These are phyloP conservation scores for Xiphorhynchus elegans DNA, from an alignment of 2,113 vertebrate species.

Conservation along the genomic window DNA sequence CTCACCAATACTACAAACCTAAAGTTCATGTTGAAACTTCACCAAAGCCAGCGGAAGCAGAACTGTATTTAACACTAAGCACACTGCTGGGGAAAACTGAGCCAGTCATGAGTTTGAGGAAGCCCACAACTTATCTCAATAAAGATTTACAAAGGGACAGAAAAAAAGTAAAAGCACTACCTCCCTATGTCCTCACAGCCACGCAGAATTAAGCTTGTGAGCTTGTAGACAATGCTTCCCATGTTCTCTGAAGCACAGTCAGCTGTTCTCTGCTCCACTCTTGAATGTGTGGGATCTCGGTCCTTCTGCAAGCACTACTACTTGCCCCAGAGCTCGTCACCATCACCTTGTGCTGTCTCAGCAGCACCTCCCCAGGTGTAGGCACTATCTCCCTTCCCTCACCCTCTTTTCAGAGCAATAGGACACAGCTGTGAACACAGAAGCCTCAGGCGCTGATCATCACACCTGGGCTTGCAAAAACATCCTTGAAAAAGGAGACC, in stretches of 20 bases:
- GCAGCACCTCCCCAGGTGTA: neutral
- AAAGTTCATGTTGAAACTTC: neutral
- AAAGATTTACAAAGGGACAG: neutral
- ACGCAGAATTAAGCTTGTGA: neutral
- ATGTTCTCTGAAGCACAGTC: neutral
- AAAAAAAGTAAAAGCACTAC: neutral
- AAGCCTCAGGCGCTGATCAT: neutral
- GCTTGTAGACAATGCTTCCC: neutral
- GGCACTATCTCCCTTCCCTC: neutral
- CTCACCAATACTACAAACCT: neutral
- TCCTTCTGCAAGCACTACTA: neutral
- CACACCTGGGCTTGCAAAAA: neutral
- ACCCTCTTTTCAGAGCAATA: neutral
- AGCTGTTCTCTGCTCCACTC: neutral
- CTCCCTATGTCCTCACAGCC: fast-evolving
- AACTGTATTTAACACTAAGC: neutral
- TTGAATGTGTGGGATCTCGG: no score
- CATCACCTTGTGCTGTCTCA: neutral
- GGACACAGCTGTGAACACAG: neutral
- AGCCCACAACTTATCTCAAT: neutral
- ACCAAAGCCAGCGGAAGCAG: neutral
- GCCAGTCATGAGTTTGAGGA: neutral
- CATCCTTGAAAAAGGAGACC: neutral
- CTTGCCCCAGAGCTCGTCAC: neutral
- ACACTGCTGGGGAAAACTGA: neutral